Evolutionary conservation across 2,113 vertebrate genomes (phyloP).

Genomic region (Protomyctophum bolini): DNA sequence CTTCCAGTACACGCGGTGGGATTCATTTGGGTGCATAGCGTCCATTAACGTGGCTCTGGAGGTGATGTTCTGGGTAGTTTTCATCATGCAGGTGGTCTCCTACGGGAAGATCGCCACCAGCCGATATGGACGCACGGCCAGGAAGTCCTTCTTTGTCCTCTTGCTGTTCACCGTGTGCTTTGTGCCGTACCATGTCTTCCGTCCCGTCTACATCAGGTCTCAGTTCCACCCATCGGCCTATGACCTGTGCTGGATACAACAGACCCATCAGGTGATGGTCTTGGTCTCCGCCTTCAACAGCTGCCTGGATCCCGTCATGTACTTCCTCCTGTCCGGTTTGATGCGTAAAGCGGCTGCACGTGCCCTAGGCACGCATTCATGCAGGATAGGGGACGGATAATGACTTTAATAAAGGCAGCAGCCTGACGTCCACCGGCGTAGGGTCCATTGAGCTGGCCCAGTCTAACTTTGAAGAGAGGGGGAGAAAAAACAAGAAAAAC

Average conservation of each 20-base stretch:
- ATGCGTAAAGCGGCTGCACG: slow-evolving; percentile 82
- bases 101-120: slow-evolving; percentile 86
- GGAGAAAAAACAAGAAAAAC: too few species aligned
- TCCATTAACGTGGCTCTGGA: slow-evolving; percentile 82
- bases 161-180: slow-evolving; percentile 92
- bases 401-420: too few species aligned
- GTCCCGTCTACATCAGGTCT: slow-evolving; percentile 84
- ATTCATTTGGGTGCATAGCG: slow-evolving; percentile 73
- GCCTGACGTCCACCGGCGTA: too few species aligned
- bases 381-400: too few species aligned
- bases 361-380: too few species aligned
- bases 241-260: slow-evolving; percentile 72
- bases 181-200: slow-evolving; percentile 89
- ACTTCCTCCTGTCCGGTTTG: slow-evolving; percentile 82
- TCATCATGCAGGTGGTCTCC: slow-evolving; percentile 82
- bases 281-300: slow-evolving; percentile 91
- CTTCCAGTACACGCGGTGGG: slow-evolving; percentile 83
- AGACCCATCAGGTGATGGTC: slow-evolving; percentile 83
- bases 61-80: slow-evolving; percentile 85
- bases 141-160: slow-evolving; percentile 89
- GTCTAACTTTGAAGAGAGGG: too few species aligned
- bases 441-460: too few species aligned
- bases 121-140: slow-evolving; percentile 81
- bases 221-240: slow-evolving; percentile 66
- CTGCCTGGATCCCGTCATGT: slow-evolving; percentile 93